phyloP scores from a whole-genome alignment of 2,888 invertebrate species.

The Neoaliturus tenellus region DNA sequence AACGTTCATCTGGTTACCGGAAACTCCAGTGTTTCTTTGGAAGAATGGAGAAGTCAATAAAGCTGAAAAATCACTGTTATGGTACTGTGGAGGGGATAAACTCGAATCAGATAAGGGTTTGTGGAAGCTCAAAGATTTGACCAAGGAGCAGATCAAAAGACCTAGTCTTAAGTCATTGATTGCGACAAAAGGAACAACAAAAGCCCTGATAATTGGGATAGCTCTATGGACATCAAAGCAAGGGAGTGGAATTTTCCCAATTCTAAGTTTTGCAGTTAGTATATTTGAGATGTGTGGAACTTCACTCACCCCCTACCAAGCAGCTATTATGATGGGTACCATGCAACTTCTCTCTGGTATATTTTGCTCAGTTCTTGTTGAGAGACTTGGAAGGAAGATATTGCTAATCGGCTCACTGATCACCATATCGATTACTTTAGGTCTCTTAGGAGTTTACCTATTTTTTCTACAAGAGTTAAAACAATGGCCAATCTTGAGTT shows the following conservation, averaged over 20 bases:
- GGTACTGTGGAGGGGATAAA: conserved; percentile 66
- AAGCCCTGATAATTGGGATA: conserved; percentile 70
- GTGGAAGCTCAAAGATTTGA: conserved; percentile 55
- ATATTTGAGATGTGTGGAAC: conserved; percentile 70
- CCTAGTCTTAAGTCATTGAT: conserved; percentile 69
- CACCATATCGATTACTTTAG: conserved; percentile 68
- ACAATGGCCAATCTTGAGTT: conserved; percentile 66
- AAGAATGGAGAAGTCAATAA: conserved; percentile 72
- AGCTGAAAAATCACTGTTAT: conserved; percentile 70
- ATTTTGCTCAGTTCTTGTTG: conserved; percentile 69
- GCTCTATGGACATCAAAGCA: conserved; percentile 72
- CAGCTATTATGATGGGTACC: conserved; percentile 72
- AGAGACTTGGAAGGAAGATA: conserved; percentile 72
- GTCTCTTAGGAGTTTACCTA: conserved; percentile 69
- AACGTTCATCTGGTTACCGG: conserved; percentile 76
- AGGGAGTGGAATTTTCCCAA: conserved; percentile 72
- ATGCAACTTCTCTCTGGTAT: conserved; percentile 70
- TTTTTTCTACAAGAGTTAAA: conserved; percentile 64
- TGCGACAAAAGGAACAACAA: conserved; percentile 70
- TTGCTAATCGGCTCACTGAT: conserved; percentile 72
- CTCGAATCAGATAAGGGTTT: conserved; percentile 63
- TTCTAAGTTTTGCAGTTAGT: conserved; percentile 70
- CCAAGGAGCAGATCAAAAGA: conserved; percentile 58
- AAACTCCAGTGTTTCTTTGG: conserved; percentile 77
- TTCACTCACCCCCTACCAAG: conserved; percentile 67